These are phyloP conservation scores for Allobates femoralis DNA, from an alignment of 2,797 vertebrate species.

Conservation along the genomic window DNA sequence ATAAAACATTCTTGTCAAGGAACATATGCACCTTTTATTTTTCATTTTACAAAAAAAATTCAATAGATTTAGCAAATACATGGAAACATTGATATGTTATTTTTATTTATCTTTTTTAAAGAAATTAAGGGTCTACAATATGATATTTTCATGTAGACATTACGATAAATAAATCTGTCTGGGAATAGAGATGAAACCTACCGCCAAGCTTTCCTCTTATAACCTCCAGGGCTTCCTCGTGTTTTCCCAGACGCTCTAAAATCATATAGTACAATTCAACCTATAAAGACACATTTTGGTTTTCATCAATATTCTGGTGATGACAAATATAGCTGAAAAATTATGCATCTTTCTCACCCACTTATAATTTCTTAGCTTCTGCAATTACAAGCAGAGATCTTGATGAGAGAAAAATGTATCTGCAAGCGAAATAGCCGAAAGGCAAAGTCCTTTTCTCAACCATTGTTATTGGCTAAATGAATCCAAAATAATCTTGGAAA, in stretches of 20 bases:
- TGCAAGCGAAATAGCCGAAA: no score
- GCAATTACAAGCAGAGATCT: no score
- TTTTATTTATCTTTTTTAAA: no score
- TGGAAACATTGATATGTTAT: background rate
- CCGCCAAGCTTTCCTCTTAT: conserved; percentile 94
- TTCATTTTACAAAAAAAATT: no score
- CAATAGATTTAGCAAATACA: no score
- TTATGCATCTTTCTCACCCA: background rate
- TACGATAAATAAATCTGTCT: background rate
- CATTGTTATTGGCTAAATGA: no score
- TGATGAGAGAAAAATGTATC: no score
- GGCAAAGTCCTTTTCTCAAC: no score
- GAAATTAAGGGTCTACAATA: no score
- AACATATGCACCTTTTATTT: no score
- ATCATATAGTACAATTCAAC: conserved; percentile 99
- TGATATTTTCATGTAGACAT: no score
- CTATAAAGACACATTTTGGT: conserved; percentile 68
- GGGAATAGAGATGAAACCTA: conserved; percentile 66
- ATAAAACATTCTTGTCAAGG: background rate
- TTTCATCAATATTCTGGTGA: background rate
- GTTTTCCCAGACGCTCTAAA: conserved; percentile 93
- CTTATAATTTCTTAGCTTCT: background rate
- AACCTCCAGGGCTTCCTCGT: conserved; percentile 92
- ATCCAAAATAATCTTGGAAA: no score
- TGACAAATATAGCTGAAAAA: background rate